Evolutionary conservation across 2,113 vertebrate genomes (phyloP).

Genomic region (Rhinogobius similis): DNA sequence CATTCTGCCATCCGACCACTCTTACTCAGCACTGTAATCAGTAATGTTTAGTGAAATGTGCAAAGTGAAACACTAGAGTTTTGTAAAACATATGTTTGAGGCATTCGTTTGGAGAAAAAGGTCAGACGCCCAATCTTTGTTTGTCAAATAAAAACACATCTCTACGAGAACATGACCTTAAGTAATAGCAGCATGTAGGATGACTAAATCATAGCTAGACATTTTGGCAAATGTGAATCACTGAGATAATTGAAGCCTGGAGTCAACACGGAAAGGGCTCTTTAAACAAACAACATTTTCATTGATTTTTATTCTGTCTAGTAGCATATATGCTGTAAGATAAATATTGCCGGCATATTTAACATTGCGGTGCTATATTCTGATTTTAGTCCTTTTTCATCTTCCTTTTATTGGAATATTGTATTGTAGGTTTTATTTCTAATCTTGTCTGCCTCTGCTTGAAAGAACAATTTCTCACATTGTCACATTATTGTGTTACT

Average conservation of each 20-base stretch:
- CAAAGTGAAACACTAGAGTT: neutral
- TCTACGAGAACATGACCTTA: constrained; percentile 24
- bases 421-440: constrained; percentile 19
- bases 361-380: constrained; percentile 1
- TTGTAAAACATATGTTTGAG: neutral
- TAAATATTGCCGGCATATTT: neutral
- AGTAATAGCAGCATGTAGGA: constrained; percentile 37
- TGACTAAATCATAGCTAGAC: constrained; percentile 40
- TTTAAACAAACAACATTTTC: constrained; percentile 17
- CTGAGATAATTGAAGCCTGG: constrained; percentile 39
- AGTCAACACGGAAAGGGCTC: constrained; percentile 8
- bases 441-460: constrained; percentile 6
- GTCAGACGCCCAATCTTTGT: constrained; percentile 21
- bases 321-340: neutral
- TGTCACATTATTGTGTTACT: constrained; percentile 28
- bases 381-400: constrained; percentile 19
- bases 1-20: constrained; percentile 57
- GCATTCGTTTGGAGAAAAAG: constrained; percentile 20
- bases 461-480: constrained; percentile 37
- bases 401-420: constrained; percentile 20
- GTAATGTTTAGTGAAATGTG: neutral
- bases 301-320: constrained; percentile 17
- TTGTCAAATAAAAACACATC: constrained; percentile 36
- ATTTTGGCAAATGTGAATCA: constrained; percentile 34
- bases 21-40: neutral